Base-by-base conservation (phyloP, 1,140 invertebrate genomes). In the Trichoplusia ni region DNA sequence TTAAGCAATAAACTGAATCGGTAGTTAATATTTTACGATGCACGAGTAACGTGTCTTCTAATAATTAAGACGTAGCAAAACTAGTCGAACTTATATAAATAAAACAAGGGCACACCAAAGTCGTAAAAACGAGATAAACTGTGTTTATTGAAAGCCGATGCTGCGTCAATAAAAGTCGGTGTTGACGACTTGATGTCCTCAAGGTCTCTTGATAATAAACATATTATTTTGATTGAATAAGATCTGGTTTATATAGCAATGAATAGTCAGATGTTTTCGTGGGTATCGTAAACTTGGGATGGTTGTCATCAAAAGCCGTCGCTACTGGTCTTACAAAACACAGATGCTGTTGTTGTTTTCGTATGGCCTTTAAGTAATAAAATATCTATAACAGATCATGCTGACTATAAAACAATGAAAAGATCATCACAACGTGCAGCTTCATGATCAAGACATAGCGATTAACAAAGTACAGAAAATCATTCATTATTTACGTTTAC, bases 61-160 rank as follows among this genome's bases (percentile, higher is more conserved):
- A 35, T 51, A 51, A 51, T 51, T 51, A 51, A 51, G 47, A 51
- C 29, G n/a, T 35, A 33, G 16, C 0, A 19, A 18, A 51, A 51
- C 29, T 35, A 51, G 16, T 14, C 29, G 21, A 35, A 51, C 29
- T 35, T 35, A 33, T 51, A 53, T 46, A 27, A 53, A 53, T 23
- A 40, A 40, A 9, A 27, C 35, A 56, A 56, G 35, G 51, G n/a
- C n/a, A 37, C 19, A 38, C 3, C 1, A 11, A 59, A 2, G 23
- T 7, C 14, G n/a, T 44, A 46, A 44, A 46, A 56, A 23, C 64
- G 37, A 69, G 37, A 64, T 46, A 46, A 47, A 61, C 35, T 19
- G 37, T 16, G 21, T 63, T 70, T 70, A 70, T 63, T 53, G 64
- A 63, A 66, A 62, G 53, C 51, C 59, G 37, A 70, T 71, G 59